Base-by-base conservation (phyloP, 2,888 invertebrate genomes). In the Netelia fuscicornis region DNA sequence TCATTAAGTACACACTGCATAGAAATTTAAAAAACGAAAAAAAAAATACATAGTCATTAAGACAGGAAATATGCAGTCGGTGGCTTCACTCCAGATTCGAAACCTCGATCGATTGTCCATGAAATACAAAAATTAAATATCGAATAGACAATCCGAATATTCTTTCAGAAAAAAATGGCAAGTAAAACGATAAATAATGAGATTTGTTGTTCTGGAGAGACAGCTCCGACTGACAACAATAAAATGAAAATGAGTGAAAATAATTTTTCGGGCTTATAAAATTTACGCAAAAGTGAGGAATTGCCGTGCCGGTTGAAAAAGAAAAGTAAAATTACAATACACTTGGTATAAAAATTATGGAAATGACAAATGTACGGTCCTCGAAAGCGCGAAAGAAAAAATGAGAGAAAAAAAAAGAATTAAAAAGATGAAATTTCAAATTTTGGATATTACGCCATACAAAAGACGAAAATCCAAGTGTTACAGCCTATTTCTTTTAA, bases 1-100 rank as follows among this genome's bases (percentile, higher is more conserved):
- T 92, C 92, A 91, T 93, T 93, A 93, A 92, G 93, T 93, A 93
- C 93, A 92, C 91, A 89, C 90, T 90, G 86, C 90, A 93, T 93
- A 93, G 91, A 91, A 92, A 89, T 91, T 84, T 67, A 92, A 92
- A 85, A 68, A 83, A 81, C 30, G 91, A 92, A 86, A 79, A 82
- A 20, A 82, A 70, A 82, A 85, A 62, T 20, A 44, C 30, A 87
- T 87, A 87, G 86, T 48, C 78, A 87, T 84, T 87, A 87, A 87
- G 87, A 65, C 74, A 72, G 64, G 52, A 85, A 83, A 71, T 67
- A 52, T 52, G 83, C 90, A 91, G 91, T 90, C 90, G 91, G 89
- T 88, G 85, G 91, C 90, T 91, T 90, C 88, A 86, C 92, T 92
- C 92, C 92, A 91, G 92, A 91, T 88, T 85, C 90, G 68, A 91